These are phyloP conservation scores for Gadopsis marmoratus DNA, from an alignment of 2,797 vertebrate genomes.

Conservation along the genomic window DNA sequence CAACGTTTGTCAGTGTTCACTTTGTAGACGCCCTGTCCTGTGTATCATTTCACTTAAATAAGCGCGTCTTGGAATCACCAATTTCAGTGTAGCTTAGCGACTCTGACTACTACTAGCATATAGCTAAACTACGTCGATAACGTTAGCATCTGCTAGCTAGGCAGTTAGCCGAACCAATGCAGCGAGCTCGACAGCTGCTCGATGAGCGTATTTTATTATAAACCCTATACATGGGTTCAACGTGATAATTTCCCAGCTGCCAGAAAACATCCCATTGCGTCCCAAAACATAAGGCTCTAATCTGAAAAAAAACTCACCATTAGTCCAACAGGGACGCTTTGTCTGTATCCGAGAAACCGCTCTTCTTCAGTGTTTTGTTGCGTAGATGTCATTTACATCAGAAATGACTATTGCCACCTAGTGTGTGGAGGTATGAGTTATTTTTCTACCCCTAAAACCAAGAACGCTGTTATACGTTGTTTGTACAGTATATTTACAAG, in stretches of 20 bases:
- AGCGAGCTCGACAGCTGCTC: neutral
- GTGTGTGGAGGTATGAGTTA: slow-evolving; percentile 14
- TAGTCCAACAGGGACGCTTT: neutral
- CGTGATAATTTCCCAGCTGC: fast-evolving
- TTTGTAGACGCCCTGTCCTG: neutral
- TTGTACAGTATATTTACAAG: neutral
- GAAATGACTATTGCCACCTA: slow-evolving; percentile 47
- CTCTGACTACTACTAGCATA: neutral
- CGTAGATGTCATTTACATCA: neutral
- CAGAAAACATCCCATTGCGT: fast-evolving
- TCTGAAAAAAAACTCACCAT: slow-evolving; percentile 18
- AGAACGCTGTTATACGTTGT: neutral
- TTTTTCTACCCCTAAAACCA: neutral
- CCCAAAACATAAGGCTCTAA: neutral
- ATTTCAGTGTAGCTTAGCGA: neutral
- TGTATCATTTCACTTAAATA: neutral
- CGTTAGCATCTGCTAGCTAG: slow-evolving; percentile 23
- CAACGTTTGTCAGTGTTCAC: neutral
- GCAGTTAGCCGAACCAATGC: neutral
- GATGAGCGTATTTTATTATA: fast-evolving
- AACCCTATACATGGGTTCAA: fast-evolving
- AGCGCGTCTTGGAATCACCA: neutral
- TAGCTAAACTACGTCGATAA: neutral
- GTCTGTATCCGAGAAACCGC: slow-evolving; percentile 66
- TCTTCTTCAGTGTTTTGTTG: slow-evolving; percentile 53